Conservation (phyloP, 2,113 vertebrate species). For the Microcebus griseorufus region DNA sequence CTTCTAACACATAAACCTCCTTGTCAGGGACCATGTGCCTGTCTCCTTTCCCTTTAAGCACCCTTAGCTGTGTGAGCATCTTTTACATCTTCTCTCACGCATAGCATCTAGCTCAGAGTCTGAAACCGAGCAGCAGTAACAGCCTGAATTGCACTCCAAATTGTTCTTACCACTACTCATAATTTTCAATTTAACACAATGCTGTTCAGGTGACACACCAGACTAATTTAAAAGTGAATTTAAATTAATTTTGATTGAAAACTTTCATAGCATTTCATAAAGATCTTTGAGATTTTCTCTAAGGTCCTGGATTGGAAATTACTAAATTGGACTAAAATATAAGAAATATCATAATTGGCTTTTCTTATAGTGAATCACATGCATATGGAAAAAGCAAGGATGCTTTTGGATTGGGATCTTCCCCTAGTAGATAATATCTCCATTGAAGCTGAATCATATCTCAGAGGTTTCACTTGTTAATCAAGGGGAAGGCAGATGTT, state of each 20-base stretch:
- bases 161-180: background rate
- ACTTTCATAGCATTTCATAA: background rate
- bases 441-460: background rate
- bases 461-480: background rate
- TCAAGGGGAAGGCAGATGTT: background rate
- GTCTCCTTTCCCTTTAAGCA: background rate
- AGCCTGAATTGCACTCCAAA: background rate
- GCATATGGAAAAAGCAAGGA: background rate
- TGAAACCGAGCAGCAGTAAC: background rate
- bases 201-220: background rate
- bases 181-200: background rate
- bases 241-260: conserved; percentile 24
- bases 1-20: background rate
- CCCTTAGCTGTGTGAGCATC: background rate
- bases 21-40: background rate
- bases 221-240: background rate
- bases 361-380: background rate
- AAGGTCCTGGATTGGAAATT: conserved; percentile 1
- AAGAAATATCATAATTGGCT: background rate
- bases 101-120: background rate
- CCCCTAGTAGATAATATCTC: background rate
- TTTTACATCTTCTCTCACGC: background rate
- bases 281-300: background rate
- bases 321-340: background rate
- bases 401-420: background rate